A percentile compares a stretch with the other conserved stretches of the same genome.
These are phyloP conservation scores for Meleagris gallopavo DNA, from an alignment of 2,113 vertebrate species.

Conservation along the genomic window DNA sequence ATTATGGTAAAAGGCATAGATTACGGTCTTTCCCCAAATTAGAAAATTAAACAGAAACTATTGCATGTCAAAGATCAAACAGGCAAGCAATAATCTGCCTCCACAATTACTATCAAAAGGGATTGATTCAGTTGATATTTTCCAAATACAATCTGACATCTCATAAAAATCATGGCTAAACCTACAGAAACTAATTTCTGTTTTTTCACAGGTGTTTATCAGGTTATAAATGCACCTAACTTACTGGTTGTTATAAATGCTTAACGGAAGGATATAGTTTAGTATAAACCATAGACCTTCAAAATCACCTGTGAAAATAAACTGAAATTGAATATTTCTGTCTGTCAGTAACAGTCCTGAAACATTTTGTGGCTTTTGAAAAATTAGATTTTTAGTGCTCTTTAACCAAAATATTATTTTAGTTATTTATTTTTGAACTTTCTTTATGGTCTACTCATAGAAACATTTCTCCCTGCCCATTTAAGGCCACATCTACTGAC, in stretches of 20 bases:
- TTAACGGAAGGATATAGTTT: constrained; percentile 37
- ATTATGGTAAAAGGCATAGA: neutral
- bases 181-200: constrained; percentile 59
- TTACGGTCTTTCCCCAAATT: constrained; percentile 22
- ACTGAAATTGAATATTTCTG: constrained; percentile 51
- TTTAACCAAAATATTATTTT: neutral
- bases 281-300: constrained; percentile 27
- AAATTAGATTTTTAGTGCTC: constrained; percentile 38
- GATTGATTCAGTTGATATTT: constrained; percentile 17
- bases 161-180: constrained; percentile 67
- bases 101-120: constrained; percentile 11
- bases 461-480: neutral
- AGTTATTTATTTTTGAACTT: neutral
- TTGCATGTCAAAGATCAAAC: constrained; percentile 61
- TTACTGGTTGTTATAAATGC: constrained; percentile 51
- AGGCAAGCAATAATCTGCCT: constrained; percentile 7
- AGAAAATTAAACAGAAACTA: constrained; percentile 64
- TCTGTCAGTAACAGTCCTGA: constrained; percentile 50
- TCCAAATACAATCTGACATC: constrained; percentile 48
- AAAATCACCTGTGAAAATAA: constrained; percentile 62
- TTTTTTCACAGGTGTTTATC: constrained; percentile 58
- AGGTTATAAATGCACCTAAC: constrained; percentile 58
- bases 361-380: constrained; percentile 60
- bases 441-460: neutral
- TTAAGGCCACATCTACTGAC: neutral